Percentiles rank a stretch among this genome's conserved stretches.
phyloP scores from a whole-genome alignment of 2,888 invertebrate species.

The Elegia similella region DNA sequence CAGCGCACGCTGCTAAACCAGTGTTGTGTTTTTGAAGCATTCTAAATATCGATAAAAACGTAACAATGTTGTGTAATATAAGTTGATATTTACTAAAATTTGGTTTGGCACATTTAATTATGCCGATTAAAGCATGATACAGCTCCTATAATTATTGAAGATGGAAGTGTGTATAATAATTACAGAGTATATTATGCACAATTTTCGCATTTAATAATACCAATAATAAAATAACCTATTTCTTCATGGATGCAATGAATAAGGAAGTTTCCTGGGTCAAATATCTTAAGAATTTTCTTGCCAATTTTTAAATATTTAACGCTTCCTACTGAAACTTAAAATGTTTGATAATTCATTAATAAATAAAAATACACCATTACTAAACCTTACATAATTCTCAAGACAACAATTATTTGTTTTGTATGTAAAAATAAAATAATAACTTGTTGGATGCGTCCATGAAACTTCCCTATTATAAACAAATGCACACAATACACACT shows the following conservation, averaged over 20 bases:
- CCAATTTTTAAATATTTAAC: neutral
- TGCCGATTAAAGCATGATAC: neutral
- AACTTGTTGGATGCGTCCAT: neutral
- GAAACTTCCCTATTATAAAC: conserved; percentile 7
- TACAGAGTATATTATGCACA: neutral
- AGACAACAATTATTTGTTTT: neutral
- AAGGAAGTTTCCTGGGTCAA: neutral
- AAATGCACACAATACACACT: conserved; percentile 22
- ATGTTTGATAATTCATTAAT: too few relatives aligned
- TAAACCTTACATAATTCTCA: too few relatives aligned
- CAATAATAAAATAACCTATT: neutral
- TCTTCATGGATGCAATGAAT: neutral
- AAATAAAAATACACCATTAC: too few relatives aligned
- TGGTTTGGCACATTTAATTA: neutral
- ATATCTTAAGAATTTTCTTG: neutral
- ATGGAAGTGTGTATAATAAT: conserved; percentile 1
- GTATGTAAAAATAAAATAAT: neutral
- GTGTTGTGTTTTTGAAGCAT: too few relatives aligned
- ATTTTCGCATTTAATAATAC: conserved; percentile 4
- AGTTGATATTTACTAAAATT: neutral
- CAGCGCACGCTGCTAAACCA: too few relatives aligned
- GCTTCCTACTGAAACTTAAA: neutral
- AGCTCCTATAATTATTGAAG: neutral
- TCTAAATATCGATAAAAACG: too few relatives aligned
- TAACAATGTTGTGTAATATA: too few relatives aligned